These are phyloP conservation scores for Columbina picui DNA, from an alignment of 2,113 vertebrate species.

Conservation along the genomic window DNA sequence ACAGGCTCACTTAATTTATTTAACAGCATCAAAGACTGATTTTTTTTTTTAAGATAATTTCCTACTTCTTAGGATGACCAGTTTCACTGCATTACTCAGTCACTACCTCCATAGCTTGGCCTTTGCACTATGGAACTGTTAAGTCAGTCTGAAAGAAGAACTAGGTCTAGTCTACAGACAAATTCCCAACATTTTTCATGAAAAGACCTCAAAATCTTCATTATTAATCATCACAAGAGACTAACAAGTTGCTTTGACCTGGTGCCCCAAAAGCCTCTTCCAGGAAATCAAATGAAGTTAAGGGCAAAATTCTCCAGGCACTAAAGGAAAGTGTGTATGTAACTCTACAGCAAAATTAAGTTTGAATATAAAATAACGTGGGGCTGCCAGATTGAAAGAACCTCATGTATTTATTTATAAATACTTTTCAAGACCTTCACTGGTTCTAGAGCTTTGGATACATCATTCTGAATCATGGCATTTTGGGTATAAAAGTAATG, in stretches of 20 bases:
- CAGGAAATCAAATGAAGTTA: not conserved
- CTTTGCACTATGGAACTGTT: not conserved
- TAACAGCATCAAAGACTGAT: slow-evolving; percentile 26
- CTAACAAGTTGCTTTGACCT: not conserved
- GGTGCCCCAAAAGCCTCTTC: not conserved
- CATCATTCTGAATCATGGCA: not conserved
- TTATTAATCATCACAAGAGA: not conserved
- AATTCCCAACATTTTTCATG: not conserved
- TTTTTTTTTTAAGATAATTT: not conserved
- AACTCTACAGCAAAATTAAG: not conserved
- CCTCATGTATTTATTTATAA: not conserved
- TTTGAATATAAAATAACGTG: not conserved
- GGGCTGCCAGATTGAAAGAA: not conserved
- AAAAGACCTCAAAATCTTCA: not conserved
- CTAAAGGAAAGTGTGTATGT: rapidly evolving
- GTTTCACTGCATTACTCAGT: not conserved
- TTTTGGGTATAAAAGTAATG: not conserved
- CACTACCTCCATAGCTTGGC: not conserved
- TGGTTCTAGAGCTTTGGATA: not conserved
- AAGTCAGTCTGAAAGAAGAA: not conserved
- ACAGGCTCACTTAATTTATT: slow-evolving; percentile 7
- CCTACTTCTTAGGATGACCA: not conserved
- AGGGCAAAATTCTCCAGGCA: not conserved
- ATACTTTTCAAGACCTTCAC: not conserved
- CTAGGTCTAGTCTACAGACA: not conserved